phyloP scores from a whole-genome alignment of 2,797 vertebrate species.

The Rhabdomys pumilio region DNA sequence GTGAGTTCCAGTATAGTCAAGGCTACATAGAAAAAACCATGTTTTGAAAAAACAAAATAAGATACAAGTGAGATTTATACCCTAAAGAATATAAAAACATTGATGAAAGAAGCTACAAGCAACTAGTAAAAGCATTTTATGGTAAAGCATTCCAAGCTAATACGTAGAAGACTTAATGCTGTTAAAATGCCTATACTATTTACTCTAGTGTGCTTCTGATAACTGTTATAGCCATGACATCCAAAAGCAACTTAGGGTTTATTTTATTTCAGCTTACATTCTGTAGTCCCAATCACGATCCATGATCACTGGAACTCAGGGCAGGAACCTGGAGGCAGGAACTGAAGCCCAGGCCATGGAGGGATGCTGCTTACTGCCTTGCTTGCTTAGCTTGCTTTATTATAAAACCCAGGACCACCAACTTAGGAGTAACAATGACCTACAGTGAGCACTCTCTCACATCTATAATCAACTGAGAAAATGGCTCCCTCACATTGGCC shows the following conservation, averaged over 20 bases:
- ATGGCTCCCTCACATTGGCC: too few relatives aligned
- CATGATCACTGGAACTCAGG: background rate
- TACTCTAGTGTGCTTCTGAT: background rate
- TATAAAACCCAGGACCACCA: background rate
- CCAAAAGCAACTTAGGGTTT: background rate
- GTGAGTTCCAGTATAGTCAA: background rate
- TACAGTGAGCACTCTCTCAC: background rate
- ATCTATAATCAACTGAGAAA: background rate
- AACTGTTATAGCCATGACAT: background rate
- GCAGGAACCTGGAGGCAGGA: background rate
- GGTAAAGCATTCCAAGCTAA: background rate
- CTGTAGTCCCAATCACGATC: background rate
- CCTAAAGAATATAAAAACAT: background rate
- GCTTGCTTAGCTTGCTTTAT: background rate
- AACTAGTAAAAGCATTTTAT: background rate
- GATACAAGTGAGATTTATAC: background rate
- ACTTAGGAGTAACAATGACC: background rate
- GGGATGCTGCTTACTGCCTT: background rate
- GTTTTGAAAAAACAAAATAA: background rate
- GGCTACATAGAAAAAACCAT: background rate
- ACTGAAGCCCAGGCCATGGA: background rate
- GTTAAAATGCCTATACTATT: background rate
- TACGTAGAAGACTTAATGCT: background rate
- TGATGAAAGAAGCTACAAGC: background rate
- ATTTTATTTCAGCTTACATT: background rate